Evolutionary conservation across 1,140 invertebrate genomes (phyloP), one percentile per base, ranked within the genome.

Genomic region (Drosophila lini): DNA sequence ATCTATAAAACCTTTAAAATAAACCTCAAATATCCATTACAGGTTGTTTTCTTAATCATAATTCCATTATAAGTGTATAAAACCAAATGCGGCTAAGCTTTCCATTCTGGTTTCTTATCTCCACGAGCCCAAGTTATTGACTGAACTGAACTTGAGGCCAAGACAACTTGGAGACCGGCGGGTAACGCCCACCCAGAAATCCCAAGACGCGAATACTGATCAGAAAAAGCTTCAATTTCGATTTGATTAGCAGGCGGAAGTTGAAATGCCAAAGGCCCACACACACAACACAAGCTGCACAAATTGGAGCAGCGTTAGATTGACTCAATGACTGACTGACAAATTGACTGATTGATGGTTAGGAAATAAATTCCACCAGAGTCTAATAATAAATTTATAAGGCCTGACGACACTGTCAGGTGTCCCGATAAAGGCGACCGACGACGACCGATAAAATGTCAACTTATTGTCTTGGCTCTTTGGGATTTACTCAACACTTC

Each of bases 191-290:
- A 80, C 71, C 68, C 62, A 58, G 57, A 73, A 74, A 65, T 36
- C 22, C 9, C 15, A 38, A 61, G 42, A 48, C 22, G n/a, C 25
- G 28, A 61, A 36, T 59, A 76, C 42, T 32, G 70, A 75, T 64
- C 60, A 48, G 48, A 64, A 74, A 55, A 48, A 28, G 56, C 80
- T 53, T 64, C 62, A 81, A 74, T 74, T 80, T 50, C 36, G 78
- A 80, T 83, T 88, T 83, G 82, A 88, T 86, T 86, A 83, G 76
- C 84, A 79, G 79, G 83, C 83, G 83, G 83, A 86, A 88, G 78
- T 70, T 57, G 47, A 44, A 52, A 53, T 79, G 52, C 68, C 53
- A 58, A 8, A 19, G 65, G 59, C 75, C 74, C 64, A 81, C 81
- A 81, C 82, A 71, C 42, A 31, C 28, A 74, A 74, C 48, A 34